Conservation (phyloP, 2,888 invertebrate genomes). For the Meteorus colon region DNA sequence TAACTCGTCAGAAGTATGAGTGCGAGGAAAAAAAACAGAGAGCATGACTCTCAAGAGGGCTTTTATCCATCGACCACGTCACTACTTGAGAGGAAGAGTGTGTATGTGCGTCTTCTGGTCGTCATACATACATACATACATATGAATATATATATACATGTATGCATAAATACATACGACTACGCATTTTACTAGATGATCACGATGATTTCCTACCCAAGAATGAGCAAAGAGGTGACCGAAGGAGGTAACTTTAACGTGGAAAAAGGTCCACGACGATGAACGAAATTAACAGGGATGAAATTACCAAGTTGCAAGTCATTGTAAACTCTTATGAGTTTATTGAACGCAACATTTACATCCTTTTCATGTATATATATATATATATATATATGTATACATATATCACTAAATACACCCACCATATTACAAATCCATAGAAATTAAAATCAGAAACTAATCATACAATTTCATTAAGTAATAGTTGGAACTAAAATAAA, state of each 20-base stretch:
- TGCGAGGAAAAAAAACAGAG: slow-evolving; percentile 29
- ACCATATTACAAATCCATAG: neutral
- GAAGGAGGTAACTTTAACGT: slow-evolving; percentile 44
- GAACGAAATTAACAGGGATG: slow-evolving; percentile 61
- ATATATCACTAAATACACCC: no score
- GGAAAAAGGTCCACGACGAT: neutral
- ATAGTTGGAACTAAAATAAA: no score
- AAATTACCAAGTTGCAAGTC: slow-evolving; percentile 71
- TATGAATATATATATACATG: neutral
- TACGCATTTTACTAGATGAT: slow-evolving; percentile 30
- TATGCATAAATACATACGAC: neutral
- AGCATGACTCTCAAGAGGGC: slow-evolving; percentile 24
- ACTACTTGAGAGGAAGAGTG: slow-evolving; percentile 21
- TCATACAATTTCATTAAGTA: neutral
- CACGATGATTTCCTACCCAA: slow-evolving; percentile 28
- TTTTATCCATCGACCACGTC: slow-evolving; percentile 34
- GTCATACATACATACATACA: neutral
- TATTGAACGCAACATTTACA: neutral
- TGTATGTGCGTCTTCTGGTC: neutral
- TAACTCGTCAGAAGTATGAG: neutral
- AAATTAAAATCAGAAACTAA: neutral
- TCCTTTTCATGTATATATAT: neutral
- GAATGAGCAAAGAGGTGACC: slow-evolving; percentile 13
- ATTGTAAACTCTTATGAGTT: slow-evolving; percentile 52
- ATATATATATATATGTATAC: neutral